These are phyloP conservation scores for Steromphala cineraria DNA, from an alignment of 2,888 invertebrate species.

Conservation along the genomic window DNA sequence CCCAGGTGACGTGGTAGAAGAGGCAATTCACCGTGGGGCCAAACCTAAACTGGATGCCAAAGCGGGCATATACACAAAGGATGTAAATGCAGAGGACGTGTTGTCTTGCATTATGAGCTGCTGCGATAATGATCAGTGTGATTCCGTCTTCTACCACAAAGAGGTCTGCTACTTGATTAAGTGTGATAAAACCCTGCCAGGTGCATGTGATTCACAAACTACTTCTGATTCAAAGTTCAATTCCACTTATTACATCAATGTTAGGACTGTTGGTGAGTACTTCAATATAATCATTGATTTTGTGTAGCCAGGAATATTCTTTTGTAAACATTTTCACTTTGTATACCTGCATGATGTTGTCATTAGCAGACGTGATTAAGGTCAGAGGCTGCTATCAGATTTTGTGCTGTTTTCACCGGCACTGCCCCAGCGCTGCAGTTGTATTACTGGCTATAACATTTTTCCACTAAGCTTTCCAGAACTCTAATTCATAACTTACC, in stretches of 20 bases:
- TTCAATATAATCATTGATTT: neutral
- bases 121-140: conserved; percentile 28
- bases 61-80: conserved; percentile 38
- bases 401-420: too few relatives aligned
- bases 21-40: conserved; percentile 26
- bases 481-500: too few relatives aligned
- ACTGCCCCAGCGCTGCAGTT: too few relatives aligned
- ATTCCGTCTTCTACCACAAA: conserved; percentile 37
- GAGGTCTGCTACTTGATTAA: conserved; percentile 36
- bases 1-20: neutral
- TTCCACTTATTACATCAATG: conserved; percentile 34
- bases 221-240: conserved; percentile 31
- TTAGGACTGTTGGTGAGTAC: conserved; percentile 40
- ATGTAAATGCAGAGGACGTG: conserved; percentile 20
- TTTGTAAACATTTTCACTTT: too few relatives aligned
- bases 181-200: conserved; percentile 34
- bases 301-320: too few relatives aligned
- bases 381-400: too few relatives aligned
- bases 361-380: too few relatives aligned
- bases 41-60: conserved; percentile 28
- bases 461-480: too few relatives aligned
- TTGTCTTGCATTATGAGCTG: conserved; percentile 36
- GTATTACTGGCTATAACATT: too few relatives aligned
- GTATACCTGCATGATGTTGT: too few relatives aligned
- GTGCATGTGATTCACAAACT: conserved; percentile 34